Evolutionary conservation across 2,113 vertebrate species (phyloP), one percentile per base, ranked within the genome.

Genomic region (Entomyzon cyanotis): DNA sequence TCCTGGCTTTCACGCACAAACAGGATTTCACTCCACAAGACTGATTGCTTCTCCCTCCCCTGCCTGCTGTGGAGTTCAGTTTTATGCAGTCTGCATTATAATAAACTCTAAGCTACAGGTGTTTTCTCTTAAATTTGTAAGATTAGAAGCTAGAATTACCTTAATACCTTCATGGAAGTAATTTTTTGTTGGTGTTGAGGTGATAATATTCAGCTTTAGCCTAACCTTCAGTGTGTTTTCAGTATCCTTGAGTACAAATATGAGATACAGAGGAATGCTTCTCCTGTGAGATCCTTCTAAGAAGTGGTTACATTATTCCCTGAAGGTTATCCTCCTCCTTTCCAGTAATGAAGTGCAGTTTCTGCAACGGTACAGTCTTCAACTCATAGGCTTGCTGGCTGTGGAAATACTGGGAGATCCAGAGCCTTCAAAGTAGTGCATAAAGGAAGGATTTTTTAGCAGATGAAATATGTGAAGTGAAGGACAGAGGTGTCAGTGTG

Each of bases 1-100:
- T 96, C 96, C 96, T 65, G 9, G 84, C 90, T 94, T 90, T 80
- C 53, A 75, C 2, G 20, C 86, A 65, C 74, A 96, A 93, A 94
- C 86, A 81, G 71, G 91, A 93, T 93, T 96, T 96, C 39, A 59
- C 77, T 90, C 90, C 77, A 70, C 76, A 79, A 84, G 85, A 22
- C 87, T 47, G 44, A 49, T 46, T 89, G 81, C 44, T 67, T 94
- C 58, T 93, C 74, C 41, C 50, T 89, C 60, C 74, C n/a, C 56
- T 75, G 86, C 83, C 70, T 89, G 82, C 82, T 84, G 53, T 53
- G 49, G 42, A 63, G 42, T 47, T 89, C 60, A 62, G 56, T 50
- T 85, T 86, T 86, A 64, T 62, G 75, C 74, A 50, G n/a, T 84
- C 84, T 94, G 94, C 83, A 88, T 92, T 87, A 77, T 47, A 94